A percentile compares a stretch with the other conserved stretches of the same genome.
Evolutionary conservation across 2,797 vertebrate genomes (phyloP).

Genomic region (Anguilla obscura): DNA sequence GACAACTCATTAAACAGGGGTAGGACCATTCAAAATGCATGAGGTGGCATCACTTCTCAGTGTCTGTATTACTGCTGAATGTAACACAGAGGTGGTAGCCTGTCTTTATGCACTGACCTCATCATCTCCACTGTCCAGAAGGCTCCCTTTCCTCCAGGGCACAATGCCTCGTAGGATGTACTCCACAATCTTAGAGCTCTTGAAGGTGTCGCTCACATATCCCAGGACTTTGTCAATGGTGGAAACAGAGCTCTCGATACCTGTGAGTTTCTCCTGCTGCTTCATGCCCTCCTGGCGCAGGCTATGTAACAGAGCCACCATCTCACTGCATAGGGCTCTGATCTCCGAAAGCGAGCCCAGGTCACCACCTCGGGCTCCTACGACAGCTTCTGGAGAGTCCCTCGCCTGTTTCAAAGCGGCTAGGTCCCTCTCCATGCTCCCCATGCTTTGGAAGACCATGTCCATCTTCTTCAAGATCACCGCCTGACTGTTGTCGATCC

Average conservation of each 20-base stretch:
- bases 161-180: constrained; percentile 74
- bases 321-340: constrained; percentile 66
- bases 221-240: constrained; percentile 74
- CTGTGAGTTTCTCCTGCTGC: constrained; percentile 74
- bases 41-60: background rate
- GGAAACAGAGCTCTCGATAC: constrained; percentile 74
- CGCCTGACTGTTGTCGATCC: constrained; percentile 71
- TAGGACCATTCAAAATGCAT: background rate
- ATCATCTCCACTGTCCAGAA: constrained; percentile 55
- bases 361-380: background rate
- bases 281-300: constrained; percentile 67
- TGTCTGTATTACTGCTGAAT: background rate
- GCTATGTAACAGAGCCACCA: constrained; percentile 68
- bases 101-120: constrained; percentile 56
- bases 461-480: constrained; percentile 74
- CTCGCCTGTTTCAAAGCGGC: constrained; percentile 49
- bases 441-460: constrained; percentile 65
- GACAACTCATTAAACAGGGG: background rate
- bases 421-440: constrained; percentile 67
- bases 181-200: constrained; percentile 80
- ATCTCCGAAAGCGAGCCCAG: constrained; percentile 46
- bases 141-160: constrained; percentile 73
- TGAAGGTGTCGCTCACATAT: constrained; percentile 74
- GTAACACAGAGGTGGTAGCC: background rate
- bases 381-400: constrained; percentile 22